Evolutionary conservation across 2,113 vertebrate genomes (phyloP).

Genomic region (Irena cyanogastra): DNA sequence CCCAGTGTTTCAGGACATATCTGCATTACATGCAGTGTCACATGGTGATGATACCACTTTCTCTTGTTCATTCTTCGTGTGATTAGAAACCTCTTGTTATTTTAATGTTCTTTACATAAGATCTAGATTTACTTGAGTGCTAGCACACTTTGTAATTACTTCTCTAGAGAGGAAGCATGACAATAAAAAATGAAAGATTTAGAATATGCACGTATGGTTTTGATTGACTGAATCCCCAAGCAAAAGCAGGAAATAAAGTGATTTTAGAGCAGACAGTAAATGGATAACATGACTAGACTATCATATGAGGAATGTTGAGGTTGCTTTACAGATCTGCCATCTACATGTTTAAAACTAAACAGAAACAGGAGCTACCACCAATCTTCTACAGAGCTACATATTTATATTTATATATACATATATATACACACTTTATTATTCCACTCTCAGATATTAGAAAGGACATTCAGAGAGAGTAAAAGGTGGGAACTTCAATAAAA

Average conservation of each 20-base stretch:
- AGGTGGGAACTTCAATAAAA: background rate
- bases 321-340: background rate
- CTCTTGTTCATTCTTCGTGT: accelerated
- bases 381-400: background rate
- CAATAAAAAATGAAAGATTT: background rate
- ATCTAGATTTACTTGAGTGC: background rate
- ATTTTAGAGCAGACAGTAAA: background rate
- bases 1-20: background rate
- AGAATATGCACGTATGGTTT: background rate
- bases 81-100: background rate
- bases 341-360: background rate
- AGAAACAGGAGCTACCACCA: background rate
- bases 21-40: background rate
- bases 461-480: background rate
- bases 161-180: background rate
- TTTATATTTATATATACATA: no score
- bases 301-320: background rate
- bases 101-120: background rate
- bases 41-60: background rate
- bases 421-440: background rate
- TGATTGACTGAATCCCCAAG: background rate
- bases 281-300: background rate
- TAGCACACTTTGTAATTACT: background rate
- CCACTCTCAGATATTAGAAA: background rate
- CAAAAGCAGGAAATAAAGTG: background rate